phyloP scores from a whole-genome alignment of 2,797 vertebrate genomes.

The Manis javanica region DNA sequence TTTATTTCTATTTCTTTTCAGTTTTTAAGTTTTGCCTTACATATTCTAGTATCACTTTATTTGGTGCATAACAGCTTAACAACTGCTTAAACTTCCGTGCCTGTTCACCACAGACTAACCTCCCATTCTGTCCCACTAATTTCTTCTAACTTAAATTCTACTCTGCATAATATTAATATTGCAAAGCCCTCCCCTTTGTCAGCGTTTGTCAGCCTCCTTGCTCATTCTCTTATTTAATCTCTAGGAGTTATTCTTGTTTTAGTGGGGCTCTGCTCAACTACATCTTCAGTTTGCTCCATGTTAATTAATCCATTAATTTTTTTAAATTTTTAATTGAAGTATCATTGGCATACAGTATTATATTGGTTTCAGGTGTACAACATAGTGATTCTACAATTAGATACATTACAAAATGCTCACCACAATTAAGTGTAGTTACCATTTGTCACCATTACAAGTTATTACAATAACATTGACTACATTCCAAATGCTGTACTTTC shows the following conservation, averaged over 20 bases:
- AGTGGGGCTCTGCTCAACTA: not conserved
- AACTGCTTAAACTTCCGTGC: not conserved
- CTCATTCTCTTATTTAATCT: not conserved
- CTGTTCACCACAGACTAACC: not conserved
- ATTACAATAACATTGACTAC: no score
- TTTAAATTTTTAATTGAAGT: no score
- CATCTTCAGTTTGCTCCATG: not conserved
- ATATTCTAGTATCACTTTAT: not conserved
- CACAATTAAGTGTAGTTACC: no score
- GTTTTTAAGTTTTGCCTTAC: not conserved
- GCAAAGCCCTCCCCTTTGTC: not conserved
- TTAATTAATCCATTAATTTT: no score
- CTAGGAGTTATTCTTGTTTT: not conserved
- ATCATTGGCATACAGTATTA: no score
- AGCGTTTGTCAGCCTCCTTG: not conserved
- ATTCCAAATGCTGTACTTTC: no score
- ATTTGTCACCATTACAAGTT: no score
- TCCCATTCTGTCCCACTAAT: not conserved
- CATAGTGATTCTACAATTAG: no score
- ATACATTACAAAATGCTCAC: no score
- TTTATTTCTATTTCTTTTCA: conserved; percentile 19
- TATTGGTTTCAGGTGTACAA: no score
- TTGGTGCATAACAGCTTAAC: not conserved
- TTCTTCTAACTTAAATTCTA: not conserved
- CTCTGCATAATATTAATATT: not conserved